Evolutionary conservation across 1,140 invertebrate genomes (phyloP), one percentile per base, ranked within the genome.

Genomic region (Trichomalopsis sarcophagae): DNA sequence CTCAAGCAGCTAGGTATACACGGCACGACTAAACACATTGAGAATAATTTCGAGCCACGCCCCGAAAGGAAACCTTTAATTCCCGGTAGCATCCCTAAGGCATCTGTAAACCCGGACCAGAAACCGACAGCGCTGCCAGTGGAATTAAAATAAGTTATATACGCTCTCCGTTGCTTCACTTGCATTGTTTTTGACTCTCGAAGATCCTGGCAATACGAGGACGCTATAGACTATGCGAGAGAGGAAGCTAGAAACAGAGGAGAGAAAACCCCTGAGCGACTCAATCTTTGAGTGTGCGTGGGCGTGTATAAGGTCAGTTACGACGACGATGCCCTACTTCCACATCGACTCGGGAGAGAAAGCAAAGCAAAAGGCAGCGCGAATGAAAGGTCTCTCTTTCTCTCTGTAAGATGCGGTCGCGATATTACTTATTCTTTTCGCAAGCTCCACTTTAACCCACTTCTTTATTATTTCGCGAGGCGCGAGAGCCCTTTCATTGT

Each of bases 361-460:
- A 14, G 23, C 23, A 30, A 27, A 62, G 23, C 13, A 30, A 79
- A 11, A 79, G 77, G 27, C 13, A 30, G 14, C 14, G 77, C 33
- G 55, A 71, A 68, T n/a, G 17, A 17, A 81, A 81, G 30, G 68
- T 81, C 69, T 50, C 33, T 73, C 23, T 33, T 17, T 33, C 23
- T 33, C 23, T 11, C 23, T 6, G 23, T 7, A 27, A 71, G 23
- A 33, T 62, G 73, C 11, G 21, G 36, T 23, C 23, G 14, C 69
- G 47, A 44, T 83, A 83, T 83, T 83, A 83, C 81, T 83, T 83
- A 83, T 83, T 83, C 81, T 83, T 27, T 62, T 73, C 73, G 66
- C 71, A 21, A 21, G 69, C 36, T 83, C 30, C 23, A 36, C 68
- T 81, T 81, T 82, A 82, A 82, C 69, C 69, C 73, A 74, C 80